Evolutionary conservation across 1,140 invertebrate genomes (phyloP).

Genomic region (Chironomus tepperi): DNA sequence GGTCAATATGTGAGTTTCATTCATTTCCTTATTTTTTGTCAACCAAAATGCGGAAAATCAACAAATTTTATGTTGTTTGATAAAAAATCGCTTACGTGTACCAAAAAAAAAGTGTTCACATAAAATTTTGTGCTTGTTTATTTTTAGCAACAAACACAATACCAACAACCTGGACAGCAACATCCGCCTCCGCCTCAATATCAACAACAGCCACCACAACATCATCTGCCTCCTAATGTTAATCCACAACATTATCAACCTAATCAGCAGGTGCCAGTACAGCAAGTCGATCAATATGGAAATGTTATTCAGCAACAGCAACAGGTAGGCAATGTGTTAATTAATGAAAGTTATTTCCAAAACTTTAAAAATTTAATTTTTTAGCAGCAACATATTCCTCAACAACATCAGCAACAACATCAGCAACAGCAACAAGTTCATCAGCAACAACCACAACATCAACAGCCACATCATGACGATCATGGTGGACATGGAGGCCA

Average conservation of each 20-base stretch:
- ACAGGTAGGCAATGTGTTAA: slow-evolving; percentile 29
- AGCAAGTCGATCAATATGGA: slow-evolving; percentile 31
- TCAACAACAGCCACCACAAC: slow-evolving; percentile 30
- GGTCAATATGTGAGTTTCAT: slow-evolving; percentile 47
- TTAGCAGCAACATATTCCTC: slow-evolving; percentile 26
- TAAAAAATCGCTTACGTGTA: slow-evolving; percentile 17
- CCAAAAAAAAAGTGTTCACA: background rate
- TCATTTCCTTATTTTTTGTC: slow-evolving; percentile 18
- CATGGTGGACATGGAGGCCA: slow-evolving; percentile 33
- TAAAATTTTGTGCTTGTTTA: background rate
- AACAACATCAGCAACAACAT: slow-evolving; percentile 25
- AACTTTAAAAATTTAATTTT: background rate
- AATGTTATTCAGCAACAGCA: slow-evolving; percentile 33
- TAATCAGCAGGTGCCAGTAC: slow-evolving; percentile 30
- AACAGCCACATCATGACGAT: slow-evolving; percentile 38
- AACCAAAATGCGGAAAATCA: slow-evolving; percentile 23
- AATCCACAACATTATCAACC: slow-evolving; percentile 29
- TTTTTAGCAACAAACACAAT: slow-evolving; percentile 28
- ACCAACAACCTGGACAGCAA: slow-evolving; percentile 28
- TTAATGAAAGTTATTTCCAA: background rate
- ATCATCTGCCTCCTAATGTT: slow-evolving; percentile 31
- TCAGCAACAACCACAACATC: slow-evolving; percentile 36
- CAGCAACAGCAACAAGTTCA: slow-evolving; percentile 24
- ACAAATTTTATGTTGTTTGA: background rate
- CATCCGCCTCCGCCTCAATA: slow-evolving; percentile 28